Base-by-base conservation (phyloP, 2,113 vertebrate genomes). In the Anseranas semipalmata region DNA sequence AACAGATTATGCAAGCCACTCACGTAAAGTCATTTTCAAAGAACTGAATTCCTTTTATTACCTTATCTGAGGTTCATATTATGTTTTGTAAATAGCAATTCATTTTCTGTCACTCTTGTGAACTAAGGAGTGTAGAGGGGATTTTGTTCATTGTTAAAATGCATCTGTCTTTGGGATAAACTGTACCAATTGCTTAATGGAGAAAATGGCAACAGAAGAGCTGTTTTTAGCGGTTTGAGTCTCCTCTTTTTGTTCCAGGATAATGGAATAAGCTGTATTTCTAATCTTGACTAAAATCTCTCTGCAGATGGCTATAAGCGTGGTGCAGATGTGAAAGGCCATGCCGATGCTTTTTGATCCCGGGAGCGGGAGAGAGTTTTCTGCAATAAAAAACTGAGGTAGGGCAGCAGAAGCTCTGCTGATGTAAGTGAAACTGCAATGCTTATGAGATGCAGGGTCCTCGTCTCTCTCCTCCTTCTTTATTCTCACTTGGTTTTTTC, bases 281-380 rank as follows among this genome's bases (percentile, higher is more conserved):
- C 68, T 95, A 80, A 96, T 92, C 88, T 92, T 88, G 93, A 55
- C 71, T 89, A 17, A 86, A 96, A 95, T 88, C 88, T 84, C 92
- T 11, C 76, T 52, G 13, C 94, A 95, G 95, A 87, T 93, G 90
- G 91, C 93, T 77, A 10, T 1, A 33, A 62, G 92, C 71, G 48
- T 8, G 30, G 46, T 30, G 82, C 85, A 90, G 85, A 73, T 43
- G 66, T 60, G 78, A 50, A 88, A 90, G 90, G 48, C 25, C 6
- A 6, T 17, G 66, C 62, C 70, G 35, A 17, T 16, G 83, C 10
- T 32, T 75, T 91, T 16, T 48, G 72, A 76, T 30, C 45, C 76
- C 39, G 66, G 25, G 14, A 59, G 65, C 68, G 85, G 1, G 0
- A 41, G 16, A 50, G 65, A 85, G 37, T 24, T 81, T 48, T 28